A percentile compares a stretch with the other conserved stretches of the same genome.
phyloP scores from a whole-genome alignment of 2,888 invertebrate species.

The Strigamia crassipes region DNA sequence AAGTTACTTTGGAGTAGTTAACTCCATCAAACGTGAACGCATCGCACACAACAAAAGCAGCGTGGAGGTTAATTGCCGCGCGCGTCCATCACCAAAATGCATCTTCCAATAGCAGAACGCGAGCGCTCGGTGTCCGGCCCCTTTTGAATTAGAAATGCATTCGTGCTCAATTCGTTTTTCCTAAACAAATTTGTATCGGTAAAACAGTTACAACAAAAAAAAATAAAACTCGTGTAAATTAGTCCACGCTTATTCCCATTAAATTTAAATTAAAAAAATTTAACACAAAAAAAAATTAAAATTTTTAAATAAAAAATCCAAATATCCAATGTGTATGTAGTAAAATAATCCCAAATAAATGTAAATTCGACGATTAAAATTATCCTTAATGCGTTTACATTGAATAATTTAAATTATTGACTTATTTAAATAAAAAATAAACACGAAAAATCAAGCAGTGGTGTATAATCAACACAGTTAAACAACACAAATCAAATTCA shows the following conservation, averaged over 20 bases:
- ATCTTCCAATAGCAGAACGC: constrained; percentile 15
- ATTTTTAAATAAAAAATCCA: background rate
- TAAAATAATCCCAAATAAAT: background rate
- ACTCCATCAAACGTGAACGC: background rate
- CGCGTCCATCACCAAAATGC: background rate
- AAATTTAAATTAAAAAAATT: background rate
- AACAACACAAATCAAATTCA: background rate
- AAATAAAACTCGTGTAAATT: background rate
- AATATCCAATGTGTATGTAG: background rate
- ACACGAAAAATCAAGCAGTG: background rate
- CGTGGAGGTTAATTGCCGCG: constrained; percentile 23
- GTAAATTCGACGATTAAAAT: background rate
- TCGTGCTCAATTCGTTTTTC: background rate
- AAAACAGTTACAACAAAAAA: background rate
- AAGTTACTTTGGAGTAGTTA: constrained; percentile 3
- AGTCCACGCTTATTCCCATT: background rate
- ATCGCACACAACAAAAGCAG: background rate
- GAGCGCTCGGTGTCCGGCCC: background rate
- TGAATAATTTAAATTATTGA: constrained; percentile 22
- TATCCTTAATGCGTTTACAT: background rate
- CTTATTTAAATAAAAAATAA: constrained; percentile 6
- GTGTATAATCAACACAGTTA: background rate
- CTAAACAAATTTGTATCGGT: constrained; percentile 15
- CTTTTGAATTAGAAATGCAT: constrained; percentile 5
- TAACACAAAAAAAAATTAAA: background rate